Conservation (phyloP, 1,140 invertebrate genomes). For the Prorops nasuta region DNA sequence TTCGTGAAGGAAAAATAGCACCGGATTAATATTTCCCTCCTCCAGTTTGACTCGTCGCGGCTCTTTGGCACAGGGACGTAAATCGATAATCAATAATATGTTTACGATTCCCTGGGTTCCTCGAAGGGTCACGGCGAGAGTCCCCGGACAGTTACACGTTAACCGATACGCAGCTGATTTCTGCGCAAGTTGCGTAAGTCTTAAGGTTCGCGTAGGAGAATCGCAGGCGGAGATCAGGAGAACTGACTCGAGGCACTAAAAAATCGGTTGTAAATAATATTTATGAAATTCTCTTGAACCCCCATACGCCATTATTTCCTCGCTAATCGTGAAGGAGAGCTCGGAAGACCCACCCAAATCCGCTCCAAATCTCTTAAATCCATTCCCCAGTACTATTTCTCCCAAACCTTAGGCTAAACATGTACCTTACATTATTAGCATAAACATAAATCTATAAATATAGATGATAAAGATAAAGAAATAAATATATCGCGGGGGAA, state of each 20-base stretch:
- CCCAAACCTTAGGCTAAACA: not conserved
- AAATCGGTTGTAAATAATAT: slow-evolving; percentile 39
- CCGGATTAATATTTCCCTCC: too few species aligned
- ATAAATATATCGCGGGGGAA: too few species aligned
- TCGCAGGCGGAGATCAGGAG: slow-evolving; percentile 1
- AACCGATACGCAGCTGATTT: too few species aligned
- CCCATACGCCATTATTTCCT: slow-evolving; percentile 19
- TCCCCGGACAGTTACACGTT: too few species aligned
- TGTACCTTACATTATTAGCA: not conserved
- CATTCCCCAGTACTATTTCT: slow-evolving; percentile 2
- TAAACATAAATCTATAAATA: not conserved
- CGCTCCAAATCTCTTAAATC: slow-evolving; percentile 9
- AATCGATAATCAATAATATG: not conserved
- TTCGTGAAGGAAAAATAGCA: too few species aligned
- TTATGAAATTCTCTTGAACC: not conserved
- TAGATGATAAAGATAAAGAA: not conserved
- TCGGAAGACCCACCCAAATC: slow-evolving; percentile 1
- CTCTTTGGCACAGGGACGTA: too few species aligned
- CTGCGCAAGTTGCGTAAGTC: too few species aligned
- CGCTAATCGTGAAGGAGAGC: slow-evolving; percentile 1
- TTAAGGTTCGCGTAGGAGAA: not conserved
- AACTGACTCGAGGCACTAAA: slow-evolving; percentile 37
- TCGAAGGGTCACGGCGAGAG: too few species aligned
- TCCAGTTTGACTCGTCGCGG: too few species aligned
- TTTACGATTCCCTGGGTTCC: too few species aligned